Percentiles rank a stretch among this genome's conserved stretches.
These are phyloP conservation scores for Zaprionus kolodkinae DNA, from an alignment of 1,140 invertebrate genomes.

Conservation along the genomic window DNA sequence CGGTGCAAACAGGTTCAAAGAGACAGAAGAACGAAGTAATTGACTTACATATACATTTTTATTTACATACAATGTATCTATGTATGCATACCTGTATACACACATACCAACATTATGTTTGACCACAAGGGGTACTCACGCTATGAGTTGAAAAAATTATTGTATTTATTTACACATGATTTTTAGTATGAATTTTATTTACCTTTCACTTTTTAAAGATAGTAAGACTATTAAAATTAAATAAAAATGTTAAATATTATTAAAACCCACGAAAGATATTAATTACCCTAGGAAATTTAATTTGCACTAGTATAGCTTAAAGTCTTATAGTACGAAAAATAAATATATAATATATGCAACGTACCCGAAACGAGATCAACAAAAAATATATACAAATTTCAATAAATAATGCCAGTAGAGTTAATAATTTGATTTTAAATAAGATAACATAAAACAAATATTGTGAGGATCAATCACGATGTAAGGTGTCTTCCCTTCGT, in stretches of 20 bases:
- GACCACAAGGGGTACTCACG: conserved; percentile 33
- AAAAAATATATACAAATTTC: too few species aligned
- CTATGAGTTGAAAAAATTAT: not conserved
- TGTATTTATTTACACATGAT: not conserved
- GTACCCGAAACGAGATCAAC: too few species aligned
- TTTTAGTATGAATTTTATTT: not conserved
- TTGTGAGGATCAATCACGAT: too few species aligned
- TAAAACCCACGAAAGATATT: too few species aligned
- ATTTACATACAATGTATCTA: conserved; percentile 19
- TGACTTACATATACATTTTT: conserved; percentile 34
- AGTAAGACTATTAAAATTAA: not conserved
- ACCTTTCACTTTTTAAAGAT: not conserved
- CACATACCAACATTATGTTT: conserved; percentile 15
- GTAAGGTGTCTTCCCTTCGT: too few species aligned
- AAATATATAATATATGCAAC: too few species aligned
- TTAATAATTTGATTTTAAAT: too few species aligned
- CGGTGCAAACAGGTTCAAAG: conserved; percentile 23
- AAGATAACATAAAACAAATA: too few species aligned
- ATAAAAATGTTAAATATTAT: not conserved
- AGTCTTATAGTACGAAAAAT: too few species aligned
- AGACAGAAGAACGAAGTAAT: conserved; percentile 44
- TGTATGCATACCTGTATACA: conserved; percentile 5
- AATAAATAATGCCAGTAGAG: too few species aligned
- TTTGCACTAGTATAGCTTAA: too few species aligned
- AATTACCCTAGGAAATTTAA: too few species aligned